Conservation (phyloP, 2,888 invertebrate genomes). For the Thelaira solivaga region DNA sequence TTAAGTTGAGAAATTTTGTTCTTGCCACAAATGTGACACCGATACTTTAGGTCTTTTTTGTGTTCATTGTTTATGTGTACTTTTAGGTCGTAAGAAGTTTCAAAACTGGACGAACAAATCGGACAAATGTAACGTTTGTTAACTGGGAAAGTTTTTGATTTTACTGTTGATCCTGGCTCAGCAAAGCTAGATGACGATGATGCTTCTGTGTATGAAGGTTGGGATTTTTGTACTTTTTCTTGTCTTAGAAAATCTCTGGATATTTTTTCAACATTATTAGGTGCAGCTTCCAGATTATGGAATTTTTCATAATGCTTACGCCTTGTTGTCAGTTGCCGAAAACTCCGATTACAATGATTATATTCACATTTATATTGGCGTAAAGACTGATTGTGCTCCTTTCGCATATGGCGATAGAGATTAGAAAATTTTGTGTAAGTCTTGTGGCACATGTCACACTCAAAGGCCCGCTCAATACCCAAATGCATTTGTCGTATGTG, state of each 20-base stretch:
- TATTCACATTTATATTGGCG: constrained; percentile 58
- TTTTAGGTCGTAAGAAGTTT: constrained; percentile 56
- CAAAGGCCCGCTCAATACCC: constrained; percentile 51
- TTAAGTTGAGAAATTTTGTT: constrained; percentile 58
- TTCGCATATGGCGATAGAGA: constrained; percentile 58
- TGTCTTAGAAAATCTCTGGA: constrained; percentile 41
- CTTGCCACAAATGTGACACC: constrained; percentile 56
- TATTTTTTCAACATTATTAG: constrained; percentile 28
- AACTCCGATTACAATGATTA: constrained; percentile 52
- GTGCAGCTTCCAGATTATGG: constrained; percentile 36
- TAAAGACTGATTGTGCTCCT: constrained; percentile 48
- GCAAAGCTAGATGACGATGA: constrained; percentile 16
- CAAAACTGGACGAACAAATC: constrained; percentile 40
- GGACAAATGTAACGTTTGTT: constrained; percentile 51
- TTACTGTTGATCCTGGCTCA: neutral
- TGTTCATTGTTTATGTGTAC: constrained; percentile 50
- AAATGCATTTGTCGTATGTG: constrained; percentile 59
- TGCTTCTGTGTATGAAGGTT: constrained; percentile 17
- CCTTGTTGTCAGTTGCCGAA: constrained; percentile 52
- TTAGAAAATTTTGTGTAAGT: constrained; percentile 58
- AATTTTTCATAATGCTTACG: constrained; percentile 58
- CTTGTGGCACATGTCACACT: constrained; percentile 59
- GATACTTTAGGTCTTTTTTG: constrained; percentile 50
- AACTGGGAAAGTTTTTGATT: neutral
- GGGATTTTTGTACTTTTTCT: constrained; percentile 41